Percentiles rank a stretch among this genome's conserved stretches.
Evolutionary conservation across 2,888 invertebrate genomes (phyloP).

Genomic region (Desoria tigrina): DNA sequence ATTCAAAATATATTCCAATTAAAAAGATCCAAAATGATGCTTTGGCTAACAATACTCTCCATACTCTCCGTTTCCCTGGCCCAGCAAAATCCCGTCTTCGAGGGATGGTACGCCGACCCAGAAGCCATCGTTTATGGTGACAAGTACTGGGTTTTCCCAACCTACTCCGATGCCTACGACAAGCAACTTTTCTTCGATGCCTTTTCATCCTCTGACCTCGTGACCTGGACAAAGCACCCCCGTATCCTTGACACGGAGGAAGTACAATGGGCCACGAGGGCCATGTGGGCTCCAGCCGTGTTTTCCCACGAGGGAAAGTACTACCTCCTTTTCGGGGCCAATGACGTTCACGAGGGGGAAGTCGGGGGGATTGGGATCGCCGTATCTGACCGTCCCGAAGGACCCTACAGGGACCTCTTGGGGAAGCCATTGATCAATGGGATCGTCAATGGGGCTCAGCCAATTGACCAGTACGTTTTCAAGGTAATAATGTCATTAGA

Average conservation of each 20-base stretch:
- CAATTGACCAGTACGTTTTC: slow-evolving; percentile 48
- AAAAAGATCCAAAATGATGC: too few relatives aligned
- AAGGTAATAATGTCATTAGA: too few relatives aligned
- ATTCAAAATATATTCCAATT: too few relatives aligned
- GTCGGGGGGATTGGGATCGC: slow-evolving; percentile 44
- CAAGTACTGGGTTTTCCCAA: slow-evolving; percentile 46
- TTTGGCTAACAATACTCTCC: too few relatives aligned
- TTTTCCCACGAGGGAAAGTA: slow-evolving; percentile 34
- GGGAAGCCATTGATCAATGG: slow-evolving; percentile 39
- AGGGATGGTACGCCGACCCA: slow-evolving; percentile 46
- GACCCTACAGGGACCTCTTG: slow-evolving; percentile 42
- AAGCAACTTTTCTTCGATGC: slow-evolving; percentile 43
- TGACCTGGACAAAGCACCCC: slow-evolving; percentile 37
- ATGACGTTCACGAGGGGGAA: slow-evolving; percentile 36
- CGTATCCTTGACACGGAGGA: slow-evolving; percentile 36
- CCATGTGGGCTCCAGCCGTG: slow-evolving; percentile 48
- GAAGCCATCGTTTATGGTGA: slow-evolving; percentile 41
- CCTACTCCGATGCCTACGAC: slow-evolving; percentile 31
- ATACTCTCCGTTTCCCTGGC: not conserved
- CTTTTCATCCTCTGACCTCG: slow-evolving; percentile 41
- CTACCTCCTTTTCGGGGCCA: slow-evolving; percentile 42
- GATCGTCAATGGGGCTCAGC: slow-evolving; percentile 43
- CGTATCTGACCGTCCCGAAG: slow-evolving; percentile 35
- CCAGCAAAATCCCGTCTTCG: slow-evolving; percentile 39
- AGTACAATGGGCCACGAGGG: slow-evolving; percentile 36